Base-by-base conservation (phyloP, 2,113 vertebrate genomes). In the Sander vitreus region DNA sequence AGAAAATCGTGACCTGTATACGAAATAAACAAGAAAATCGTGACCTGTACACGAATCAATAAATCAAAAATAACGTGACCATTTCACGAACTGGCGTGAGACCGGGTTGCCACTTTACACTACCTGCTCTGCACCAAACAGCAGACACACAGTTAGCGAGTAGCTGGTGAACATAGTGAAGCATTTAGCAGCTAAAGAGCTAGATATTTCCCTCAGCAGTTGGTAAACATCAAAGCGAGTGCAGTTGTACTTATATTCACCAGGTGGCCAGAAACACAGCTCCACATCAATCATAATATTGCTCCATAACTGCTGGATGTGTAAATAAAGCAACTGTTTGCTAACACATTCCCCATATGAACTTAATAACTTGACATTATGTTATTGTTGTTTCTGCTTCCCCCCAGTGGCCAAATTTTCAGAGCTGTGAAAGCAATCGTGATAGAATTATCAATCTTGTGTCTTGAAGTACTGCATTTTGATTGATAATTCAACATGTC, bases 391-490 rank as follows among this genome's bases (percentile, higher is more conserved):
- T 73, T 27, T 73, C 43, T 7, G 5, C 23, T 81, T 63, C 63
- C 43, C 64, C 43, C 30, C 33, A 16, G 39, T 76, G 74, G 23
- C 15, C 45, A 67, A 1, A 18, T 50, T 48, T 16, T 60, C 12
- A 60, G 18, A n/a, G 23, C 30, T 39, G 21, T 54, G 19, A 53
- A 39, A 33, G 25, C 25, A 33, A 33, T 21, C 25, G 21, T 21
- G 48, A 33, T 54, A 8, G 11, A 67, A 27, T 27, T 1, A n/a
- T 77, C 39, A 36, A 71, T 19, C 43, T 18, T 11, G 58, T 36
- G n/a, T 36, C 23, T 39, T 66, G 48, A 33, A 27, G 69, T 57
- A 63, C 57, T 27, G 4, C 18, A 70, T 70, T 18, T 78, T 60
- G 16, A 25, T 66, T 23, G 2, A 50, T 67, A 43, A 73, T 68